A percentile compares a stretch with the other conserved stretches of the same genome.
Conservation (phyloP, 2,113 vertebrate species). For the Cettia cetti region DNA sequence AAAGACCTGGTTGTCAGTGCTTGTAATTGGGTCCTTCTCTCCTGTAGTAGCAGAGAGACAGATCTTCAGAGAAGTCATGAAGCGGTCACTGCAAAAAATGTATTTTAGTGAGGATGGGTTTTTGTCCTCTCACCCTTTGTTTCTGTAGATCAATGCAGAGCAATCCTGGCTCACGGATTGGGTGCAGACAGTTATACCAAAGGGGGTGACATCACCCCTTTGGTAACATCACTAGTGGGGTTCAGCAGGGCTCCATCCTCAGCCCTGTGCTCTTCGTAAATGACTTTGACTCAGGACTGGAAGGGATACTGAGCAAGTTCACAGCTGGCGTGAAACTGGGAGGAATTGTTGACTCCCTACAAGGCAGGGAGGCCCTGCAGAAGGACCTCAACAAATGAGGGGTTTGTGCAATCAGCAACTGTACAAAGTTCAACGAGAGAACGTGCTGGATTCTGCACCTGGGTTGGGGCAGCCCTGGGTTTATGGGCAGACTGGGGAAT, state of each 20-base stretch:
- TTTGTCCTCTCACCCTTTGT: neutral
- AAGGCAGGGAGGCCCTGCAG: neutral
- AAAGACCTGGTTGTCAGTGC: conserved; percentile 6
- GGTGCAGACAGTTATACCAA: neutral
- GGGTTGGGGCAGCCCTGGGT: neutral
- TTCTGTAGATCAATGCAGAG: neutral
- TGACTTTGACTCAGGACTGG: neutral
- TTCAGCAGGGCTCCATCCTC: neutral
- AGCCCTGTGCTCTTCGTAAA: neutral
- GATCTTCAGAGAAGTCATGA: neutral
- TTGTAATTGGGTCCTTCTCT: conserved; percentile 23
- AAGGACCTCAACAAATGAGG: neutral
- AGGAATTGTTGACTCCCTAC: neutral
- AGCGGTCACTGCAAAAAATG: neutral
- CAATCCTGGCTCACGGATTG: rapidly evolving
- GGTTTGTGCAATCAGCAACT: neutral
- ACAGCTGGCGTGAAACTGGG: neutral
- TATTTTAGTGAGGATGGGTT: neutral
- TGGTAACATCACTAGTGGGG: neutral
- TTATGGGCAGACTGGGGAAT: neutral
- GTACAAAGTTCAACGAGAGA: too few species aligned
- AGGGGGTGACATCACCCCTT: neutral
- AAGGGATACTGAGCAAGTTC: neutral
- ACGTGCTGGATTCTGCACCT: neutral
- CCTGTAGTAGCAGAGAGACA: neutral